Base-by-base conservation (phyloP, 2,113 vertebrate genomes). In the Eonycteris spelaea region DNA sequence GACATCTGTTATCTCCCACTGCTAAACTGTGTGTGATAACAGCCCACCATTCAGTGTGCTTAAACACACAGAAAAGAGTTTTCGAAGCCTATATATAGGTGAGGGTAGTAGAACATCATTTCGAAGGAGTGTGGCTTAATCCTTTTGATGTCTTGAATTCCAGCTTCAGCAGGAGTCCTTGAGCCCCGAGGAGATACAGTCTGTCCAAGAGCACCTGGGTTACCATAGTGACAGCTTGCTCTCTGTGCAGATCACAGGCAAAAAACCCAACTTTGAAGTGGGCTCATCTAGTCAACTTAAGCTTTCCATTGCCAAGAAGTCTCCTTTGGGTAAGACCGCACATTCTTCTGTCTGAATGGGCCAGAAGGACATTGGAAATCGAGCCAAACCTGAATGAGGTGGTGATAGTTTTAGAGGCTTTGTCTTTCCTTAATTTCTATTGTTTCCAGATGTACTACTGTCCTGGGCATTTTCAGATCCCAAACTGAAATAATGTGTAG, bases 261-360 rank as follows among this genome's bases (percentile, higher is more conserved):
- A 97, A 95, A 99, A 99, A 93, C 99, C 99, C 0, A 97, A 98
- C 97, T 99, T 99, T 0, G 99, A 99, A 98, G 98, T 99, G 86
- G 99, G 99, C 24, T 99, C 99, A 21, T 99, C 99, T 12, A 99
- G 98, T 79, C 99, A 99, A 91, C 98, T 99, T 53, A 99, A 98
- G 86, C 98, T 99, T 93, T 99, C 99, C 1, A 98, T 98, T 75
- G 98, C 98, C 79, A 99, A 99, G 96, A 99, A 99, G 0, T 14
- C 97, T 28, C 91, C 97, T 84, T 97, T 98, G 95, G 94, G 98
- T 98, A 86, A 97, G 95, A 40, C 77, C 74, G 2, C 51, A 38
- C 8, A 7, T 33, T 18, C 14, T 74, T 73, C 67, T 82, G 10
- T 78, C 68, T 48, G 11, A 59, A 15, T 38, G 67, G 38, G 14